A percentile compares a stretch with the other conserved stretches of the same genome.
Evolutionary conservation across 2,113 vertebrate species (phyloP).

Genomic region (Machaerirhynchus nigripectus): DNA sequence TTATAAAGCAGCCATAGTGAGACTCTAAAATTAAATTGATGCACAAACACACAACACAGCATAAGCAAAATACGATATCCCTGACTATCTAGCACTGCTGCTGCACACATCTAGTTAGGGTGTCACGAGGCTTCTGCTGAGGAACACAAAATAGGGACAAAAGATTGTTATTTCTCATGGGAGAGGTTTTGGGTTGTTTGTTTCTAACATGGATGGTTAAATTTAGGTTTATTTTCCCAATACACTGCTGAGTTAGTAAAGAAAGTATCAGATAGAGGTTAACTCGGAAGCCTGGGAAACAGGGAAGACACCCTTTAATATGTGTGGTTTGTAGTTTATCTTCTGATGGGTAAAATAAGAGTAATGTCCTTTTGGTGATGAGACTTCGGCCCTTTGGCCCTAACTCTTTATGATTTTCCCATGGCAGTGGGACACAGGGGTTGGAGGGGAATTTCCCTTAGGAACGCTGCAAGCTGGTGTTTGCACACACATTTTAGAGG

Average conservation of each 20-base stretch:
- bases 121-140: not conserved
- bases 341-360: not conserved
- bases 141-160: not conserved
- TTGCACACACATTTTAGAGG: not conserved
- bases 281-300: not conserved
- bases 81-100: not conserved
- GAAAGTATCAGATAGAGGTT: not conserved
- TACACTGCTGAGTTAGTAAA: not conserved
- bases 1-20: not conserved
- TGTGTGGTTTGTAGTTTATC: not conserved
- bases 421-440: fast-evolving
- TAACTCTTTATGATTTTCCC: not conserved
- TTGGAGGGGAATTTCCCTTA: not conserved
- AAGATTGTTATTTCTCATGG: not conserved
- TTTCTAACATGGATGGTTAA: not conserved
- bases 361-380: fast-evolving
- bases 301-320: not conserved
- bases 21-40: not conserved
- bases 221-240: not conserved
- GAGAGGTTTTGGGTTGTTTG: not conserved
- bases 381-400: not conserved
- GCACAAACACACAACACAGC: not conserved
- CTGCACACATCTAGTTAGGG: not conserved
- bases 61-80: not conserved
- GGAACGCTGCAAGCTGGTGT: not conserved